phyloP scores from a whole-genome alignment of 2,797 vertebrate genomes.

The Gadopsis bispinosus region DNA sequence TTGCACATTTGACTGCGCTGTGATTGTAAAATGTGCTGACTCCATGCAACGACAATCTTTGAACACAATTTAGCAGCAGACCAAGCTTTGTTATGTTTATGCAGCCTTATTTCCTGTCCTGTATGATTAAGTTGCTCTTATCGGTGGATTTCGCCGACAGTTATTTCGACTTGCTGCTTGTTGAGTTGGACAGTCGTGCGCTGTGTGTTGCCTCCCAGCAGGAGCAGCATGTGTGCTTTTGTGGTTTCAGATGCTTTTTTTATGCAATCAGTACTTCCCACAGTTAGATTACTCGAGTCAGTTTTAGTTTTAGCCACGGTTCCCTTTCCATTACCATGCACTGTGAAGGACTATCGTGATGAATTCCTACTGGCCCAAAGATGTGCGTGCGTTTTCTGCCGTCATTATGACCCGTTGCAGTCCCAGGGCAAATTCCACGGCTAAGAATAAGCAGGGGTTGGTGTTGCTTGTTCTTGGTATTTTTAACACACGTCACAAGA shows the following conservation, averaged over 20 bases:
- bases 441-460: slow-evolving; percentile 41
- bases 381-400: slow-evolving; percentile 8
- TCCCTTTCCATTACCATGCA: neutral
- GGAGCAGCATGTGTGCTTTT: neutral
- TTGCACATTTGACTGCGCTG: too few relatives aligned
- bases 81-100: neutral
- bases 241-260: neutral
- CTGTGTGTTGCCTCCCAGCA: neutral
- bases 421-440: slow-evolving; percentile 34
- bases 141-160: neutral
- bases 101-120: neutral
- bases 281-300: neutral
- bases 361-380: neutral
- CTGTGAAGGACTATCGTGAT: neutral
- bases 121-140: neutral
- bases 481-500: slow-evolving; percentile 17
- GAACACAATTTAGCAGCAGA: neutral
- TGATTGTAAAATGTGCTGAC: neutral
- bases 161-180: neutral
- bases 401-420: slow-evolving; percentile 5
- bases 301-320: neutral
- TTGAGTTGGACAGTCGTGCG: neutral
- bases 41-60: neutral
- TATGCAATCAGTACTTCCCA: neutral
- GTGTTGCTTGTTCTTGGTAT: slow-evolving; percentile 10